These are phyloP conservation scores for Trichosurus vulpecula DNA, from an alignment of 2,797 vertebrate genomes.

Conservation along the genomic window DNA sequence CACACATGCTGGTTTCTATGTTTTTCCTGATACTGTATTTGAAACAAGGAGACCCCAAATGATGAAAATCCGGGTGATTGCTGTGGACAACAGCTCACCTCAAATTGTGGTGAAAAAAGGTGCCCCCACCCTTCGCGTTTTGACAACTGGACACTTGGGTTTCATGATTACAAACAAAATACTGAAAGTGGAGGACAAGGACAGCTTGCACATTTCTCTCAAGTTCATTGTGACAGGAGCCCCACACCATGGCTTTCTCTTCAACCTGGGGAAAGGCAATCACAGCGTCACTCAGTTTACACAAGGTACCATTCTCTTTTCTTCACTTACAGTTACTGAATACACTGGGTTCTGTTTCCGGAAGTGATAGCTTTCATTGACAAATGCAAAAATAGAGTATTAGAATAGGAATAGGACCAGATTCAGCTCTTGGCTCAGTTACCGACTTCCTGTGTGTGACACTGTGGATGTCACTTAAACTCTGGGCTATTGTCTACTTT, in stretches of 20 bases:
- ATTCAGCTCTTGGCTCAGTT: background rate
- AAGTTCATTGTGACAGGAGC: conserved; percentile 89
- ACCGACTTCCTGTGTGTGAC: background rate
- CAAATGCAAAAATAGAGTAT: background rate
- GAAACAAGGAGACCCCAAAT: conserved; percentile 93
- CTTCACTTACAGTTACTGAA: conserved; percentile 12
- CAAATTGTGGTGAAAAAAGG: conserved; percentile 95
- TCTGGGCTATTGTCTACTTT: background rate
- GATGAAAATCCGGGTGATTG: conserved; percentile 91
- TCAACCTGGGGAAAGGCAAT: conserved; percentile 93
- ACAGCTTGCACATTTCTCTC: conserved; percentile 89
- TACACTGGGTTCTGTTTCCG: background rate
- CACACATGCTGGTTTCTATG: conserved; percentile 94
- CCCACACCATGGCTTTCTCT: conserved; percentile 92
- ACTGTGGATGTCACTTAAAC: conserved; percentile 1
- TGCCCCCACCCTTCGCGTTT: conserved; percentile 88
- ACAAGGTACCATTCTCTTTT: conserved; percentile 88
- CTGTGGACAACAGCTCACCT: conserved; percentile 92
- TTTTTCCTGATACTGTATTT: conserved; percentile 95
- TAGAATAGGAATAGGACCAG: background rate
- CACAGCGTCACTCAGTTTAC: conserved; percentile 92
- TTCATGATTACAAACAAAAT: conserved; percentile 95
- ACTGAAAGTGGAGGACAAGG: conserved; percentile 93
- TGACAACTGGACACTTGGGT: conserved; percentile 91
- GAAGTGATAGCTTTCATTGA: background rate